Base-by-base conservation (phyloP, 2,888 invertebrate genomes). In the Diabrotica balteata region DNA sequence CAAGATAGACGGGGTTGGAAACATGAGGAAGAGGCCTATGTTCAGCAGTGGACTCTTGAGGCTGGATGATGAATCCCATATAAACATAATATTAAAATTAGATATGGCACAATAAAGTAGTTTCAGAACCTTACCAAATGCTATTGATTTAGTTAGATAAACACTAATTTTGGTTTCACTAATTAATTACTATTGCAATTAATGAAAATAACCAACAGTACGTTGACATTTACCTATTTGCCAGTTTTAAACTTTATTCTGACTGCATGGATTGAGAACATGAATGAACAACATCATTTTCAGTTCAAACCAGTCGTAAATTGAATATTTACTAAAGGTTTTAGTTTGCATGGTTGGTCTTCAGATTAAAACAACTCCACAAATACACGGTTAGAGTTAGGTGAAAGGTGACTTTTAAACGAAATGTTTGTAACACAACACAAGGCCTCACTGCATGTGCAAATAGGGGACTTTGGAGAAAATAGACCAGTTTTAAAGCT, bases 331-430 rank as follows among this genome's bases (percentile, higher is more conserved):
- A 61, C 61, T 52, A 42, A 66, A 57, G 57, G 66, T 66, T 61
- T 66, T 66, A 66, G 50, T 47, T 46, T 66, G 66, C 66, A 66
- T 61, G 61, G 52, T 61, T 66, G 61, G 51, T 57, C 61, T 9
- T 45, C 61, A 57, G 66, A 66, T 66, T 66, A 66, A 66, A 60
- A 66, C 66, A 61, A 58, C 57, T 58, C 46, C 61, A 61, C 66
- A 66, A 66, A 66, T 66, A 66, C 52, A 52, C 46, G 46, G 57
- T 7, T 44, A 52, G 64, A 59, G 50, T 17, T 64, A 64, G 58
- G 64, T 64, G 58, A 59, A 64, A 58, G 52, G 64, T 64, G 64
- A 64, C 64, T 59, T 64, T 64, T 64, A 64, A 58, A 58, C 64
- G 46, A 64, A 50, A 58, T 64, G 64, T 64, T 64, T 59, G 58